phyloP scores from a whole-genome alignment of 2,113 vertebrate species.

The Stercorarius parasiticus region DNA sequence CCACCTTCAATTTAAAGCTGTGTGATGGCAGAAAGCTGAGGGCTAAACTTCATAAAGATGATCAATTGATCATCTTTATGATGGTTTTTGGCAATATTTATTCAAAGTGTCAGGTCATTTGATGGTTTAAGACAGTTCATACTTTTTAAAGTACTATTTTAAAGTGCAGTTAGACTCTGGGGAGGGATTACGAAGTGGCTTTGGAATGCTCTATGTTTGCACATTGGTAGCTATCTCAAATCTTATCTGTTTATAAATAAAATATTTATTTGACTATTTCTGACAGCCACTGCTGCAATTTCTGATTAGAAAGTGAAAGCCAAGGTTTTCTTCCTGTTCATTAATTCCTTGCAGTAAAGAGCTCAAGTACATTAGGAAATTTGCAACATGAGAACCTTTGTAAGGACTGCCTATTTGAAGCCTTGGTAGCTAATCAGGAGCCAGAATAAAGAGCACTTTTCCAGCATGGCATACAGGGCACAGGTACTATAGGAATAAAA shows the following conservation, averaged over 20 bases:
- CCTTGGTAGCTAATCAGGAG: neutral
- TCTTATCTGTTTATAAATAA: neutral
- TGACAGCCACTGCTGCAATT: neutral
- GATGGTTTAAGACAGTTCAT: neutral
- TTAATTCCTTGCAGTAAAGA: neutral
- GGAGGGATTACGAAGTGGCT: neutral
- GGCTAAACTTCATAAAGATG: neutral
- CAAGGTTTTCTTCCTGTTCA: neutral
- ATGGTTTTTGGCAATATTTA: neutral
- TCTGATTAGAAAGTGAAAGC: neutral
- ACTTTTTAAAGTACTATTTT: neutral
- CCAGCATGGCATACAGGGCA: no score
- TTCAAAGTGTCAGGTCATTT: neutral
- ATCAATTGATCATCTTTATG: neutral
- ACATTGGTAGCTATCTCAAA: neutral
- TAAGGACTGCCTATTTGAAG: neutral
- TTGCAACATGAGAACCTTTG: neutral
- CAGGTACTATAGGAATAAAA: neutral
- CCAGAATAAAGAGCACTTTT: neutral
- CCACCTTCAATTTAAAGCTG: neutral
- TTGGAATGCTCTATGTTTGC: neutral
- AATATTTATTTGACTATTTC: neutral
- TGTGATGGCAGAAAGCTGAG: neutral
- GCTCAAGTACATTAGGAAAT: neutral
- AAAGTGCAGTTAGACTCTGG: neutral